A percentile compares a stretch with the other conserved stretches of the same genome.
Evolutionary conservation across 2,888 invertebrate species (phyloP).

Genomic region (Leptopilina syphax): DNA sequence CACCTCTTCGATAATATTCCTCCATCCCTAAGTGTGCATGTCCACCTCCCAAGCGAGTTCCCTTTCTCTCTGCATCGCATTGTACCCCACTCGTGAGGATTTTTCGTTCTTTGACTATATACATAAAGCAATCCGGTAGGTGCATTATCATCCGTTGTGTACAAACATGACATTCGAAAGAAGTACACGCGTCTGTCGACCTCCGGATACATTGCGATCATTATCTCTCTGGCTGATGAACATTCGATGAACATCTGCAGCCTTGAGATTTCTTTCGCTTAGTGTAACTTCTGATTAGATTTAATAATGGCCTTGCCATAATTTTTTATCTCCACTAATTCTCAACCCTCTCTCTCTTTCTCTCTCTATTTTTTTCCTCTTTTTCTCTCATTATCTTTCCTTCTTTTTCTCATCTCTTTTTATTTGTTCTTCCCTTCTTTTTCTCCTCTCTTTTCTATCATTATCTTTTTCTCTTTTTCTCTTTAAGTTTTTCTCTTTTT

Average conservation of each 20-base stretch:
- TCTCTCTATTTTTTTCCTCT: too few relatives aligned
- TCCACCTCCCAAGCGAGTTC: constrained; percentile 51
- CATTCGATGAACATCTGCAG: constrained; percentile 52
- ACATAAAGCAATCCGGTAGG: constrained; percentile 44
- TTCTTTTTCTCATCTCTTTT: too few relatives aligned
- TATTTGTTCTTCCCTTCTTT: too few relatives aligned
- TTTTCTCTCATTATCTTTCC: too few relatives aligned
- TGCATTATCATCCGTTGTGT: constrained; percentile 56
- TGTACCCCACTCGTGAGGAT: constrained; percentile 54
- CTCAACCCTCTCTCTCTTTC: background rate
- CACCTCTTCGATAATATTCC: constrained; percentile 44
- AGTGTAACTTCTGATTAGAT: constrained; percentile 44
- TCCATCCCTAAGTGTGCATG: constrained; percentile 44
- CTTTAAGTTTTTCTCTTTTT: too few relatives aligned
- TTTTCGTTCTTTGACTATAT: constrained; percentile 52
- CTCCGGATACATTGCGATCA: constrained; percentile 29
- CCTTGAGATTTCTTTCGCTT: constrained; percentile 43
- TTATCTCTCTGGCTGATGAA: constrained; percentile 43
- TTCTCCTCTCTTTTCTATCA: too few relatives aligned
- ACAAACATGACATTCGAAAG: constrained; percentile 59
- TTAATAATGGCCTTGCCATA: constrained; percentile 26
- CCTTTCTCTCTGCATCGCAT: constrained; percentile 52
- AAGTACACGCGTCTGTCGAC: constrained; percentile 47
- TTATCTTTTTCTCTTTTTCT: too few relatives aligned
- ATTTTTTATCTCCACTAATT: background rate